Evolutionary conservation across 2,888 invertebrate species (phyloP), one percentile per base, ranked within the genome.

Genomic region (Dicyrtoma fusca): DNA sequence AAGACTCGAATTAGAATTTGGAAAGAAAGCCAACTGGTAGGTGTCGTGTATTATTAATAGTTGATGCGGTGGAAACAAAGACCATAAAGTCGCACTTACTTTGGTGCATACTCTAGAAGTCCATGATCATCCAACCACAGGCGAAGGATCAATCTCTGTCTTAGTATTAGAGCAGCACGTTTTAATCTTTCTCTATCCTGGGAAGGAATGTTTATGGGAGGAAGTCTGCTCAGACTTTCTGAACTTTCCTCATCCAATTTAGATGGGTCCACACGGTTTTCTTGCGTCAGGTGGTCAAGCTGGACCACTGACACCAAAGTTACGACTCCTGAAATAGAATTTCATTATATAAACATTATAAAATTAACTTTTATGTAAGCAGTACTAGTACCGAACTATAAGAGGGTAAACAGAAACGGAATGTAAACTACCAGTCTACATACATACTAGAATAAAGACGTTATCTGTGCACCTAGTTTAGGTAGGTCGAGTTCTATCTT

Each of bases 161-260:
- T 92, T 81, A 94, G 86, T 77, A 91, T 87, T 74, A 89, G 87
- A 8, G 93, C 92, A 10, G 94, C 93, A 57, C 92, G 87, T 81
- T 92, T 92, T 76, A 94, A 86, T 64, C 92, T 88, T 84, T 91
- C 90, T 84, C 92, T 92, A 85, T 94, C 94, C 73, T 91, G 89
- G 62, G 90, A 89, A 79, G 93, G 92, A 82, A 94, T 85, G 86
- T 93, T 92, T 44, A 92, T 92, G 81, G 92, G 85, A 73, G 79
- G 64, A 17, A 17, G 25, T 17, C 42, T 34, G 6, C 21, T 44
- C 11, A 42, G 66, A 68, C 44, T 53, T 42, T 51, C 51, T 62
- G 49, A 25, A 25, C 10, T 49, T 17, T 65, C 62, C 13, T 61
- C 69, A 63, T 65, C 49, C 13, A 65, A 57, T 26, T 65, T 65